Percentiles rank a stretch among this genome's conserved stretches.
phyloP scores from a whole-genome alignment of 2,888 invertebrate species.

The Sinohyriopsis cumingii region DNA sequence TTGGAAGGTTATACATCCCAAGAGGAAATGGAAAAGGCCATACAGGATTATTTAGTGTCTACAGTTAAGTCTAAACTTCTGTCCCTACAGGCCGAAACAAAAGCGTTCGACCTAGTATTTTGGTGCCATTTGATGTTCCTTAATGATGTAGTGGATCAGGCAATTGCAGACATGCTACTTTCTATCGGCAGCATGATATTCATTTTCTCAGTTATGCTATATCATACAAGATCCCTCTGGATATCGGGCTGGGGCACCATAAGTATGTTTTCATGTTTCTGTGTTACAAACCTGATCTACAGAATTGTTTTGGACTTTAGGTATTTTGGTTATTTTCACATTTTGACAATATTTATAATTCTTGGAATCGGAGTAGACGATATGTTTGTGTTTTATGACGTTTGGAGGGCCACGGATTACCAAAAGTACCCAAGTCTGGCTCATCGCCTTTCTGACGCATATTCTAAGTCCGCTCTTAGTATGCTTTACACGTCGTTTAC shows the following conservation, averaged over 20 bases:
- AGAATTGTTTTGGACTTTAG: slow-evolving; percentile 43
- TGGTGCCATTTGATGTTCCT: slow-evolving; percentile 41
- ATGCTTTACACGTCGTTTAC: slow-evolving; percentile 59
- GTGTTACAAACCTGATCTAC: slow-evolving; percentile 53
- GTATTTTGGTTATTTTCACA: slow-evolving; percentile 56
- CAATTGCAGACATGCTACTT: slow-evolving; percentile 38
- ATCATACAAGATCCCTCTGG: slow-evolving; percentile 54
- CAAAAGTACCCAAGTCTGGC: slow-evolving; percentile 37
- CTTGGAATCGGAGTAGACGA: slow-evolving; percentile 57
- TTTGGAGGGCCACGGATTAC: slow-evolving; percentile 46
- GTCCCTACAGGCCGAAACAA: slow-evolving; percentile 1
- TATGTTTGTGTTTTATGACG: slow-evolving; percentile 55
- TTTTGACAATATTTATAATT: slow-evolving; percentile 54
- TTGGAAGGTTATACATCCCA: slow-evolving; percentile 20
- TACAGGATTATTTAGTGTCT: slow-evolving; percentile 28
- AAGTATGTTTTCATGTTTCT: slow-evolving; percentile 52
- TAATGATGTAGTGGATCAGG: slow-evolving; percentile 41
- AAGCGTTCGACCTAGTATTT: slow-evolving; percentile 39
- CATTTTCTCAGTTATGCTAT: slow-evolving; percentile 48
- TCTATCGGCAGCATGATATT: slow-evolving; percentile 47
- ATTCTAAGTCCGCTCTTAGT: slow-evolving; percentile 43
- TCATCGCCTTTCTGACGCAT: slow-evolving; percentile 49
- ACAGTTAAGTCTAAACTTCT: slow-evolving; percentile 32
- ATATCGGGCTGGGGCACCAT: slow-evolving; percentile 46
- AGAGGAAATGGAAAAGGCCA: slow-evolving; percentile 33